These are phyloP conservation scores for Ostrea edulis DNA, from an alignment of 1,140 invertebrate species.

Conservation along the genomic window DNA sequence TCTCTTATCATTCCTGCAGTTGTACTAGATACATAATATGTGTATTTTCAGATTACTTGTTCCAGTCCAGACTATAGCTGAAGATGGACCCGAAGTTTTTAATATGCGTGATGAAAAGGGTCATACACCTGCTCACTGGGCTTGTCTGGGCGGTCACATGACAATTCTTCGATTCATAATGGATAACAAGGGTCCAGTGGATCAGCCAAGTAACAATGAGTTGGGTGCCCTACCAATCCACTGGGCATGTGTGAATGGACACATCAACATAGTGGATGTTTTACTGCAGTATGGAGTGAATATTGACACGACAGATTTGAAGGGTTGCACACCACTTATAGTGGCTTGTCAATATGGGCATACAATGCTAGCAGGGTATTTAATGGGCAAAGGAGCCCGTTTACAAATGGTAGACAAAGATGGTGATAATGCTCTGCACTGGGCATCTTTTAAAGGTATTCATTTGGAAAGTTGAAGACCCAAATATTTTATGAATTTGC, in stretches of 20 bases:
- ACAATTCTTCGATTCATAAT: conserved; percentile 84
- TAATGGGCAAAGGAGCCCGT: conserved; percentile 91
- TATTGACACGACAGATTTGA: conserved; percentile 93
- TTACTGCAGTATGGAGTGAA: conserved; percentile 89
- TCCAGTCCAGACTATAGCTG: conserved; percentile 75
- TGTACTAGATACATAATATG: neutral
- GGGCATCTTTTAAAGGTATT: conserved; percentile 92
- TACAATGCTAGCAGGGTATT: conserved; percentile 91
- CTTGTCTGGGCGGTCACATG: conserved; percentile 89
- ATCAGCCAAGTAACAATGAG: conserved; percentile 91
- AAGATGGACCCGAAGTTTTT: conserved; percentile 73
- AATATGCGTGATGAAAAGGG: conserved; percentile 90
- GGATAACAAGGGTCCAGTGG: conserved; percentile 89
- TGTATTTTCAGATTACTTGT: conserved; percentile 72
- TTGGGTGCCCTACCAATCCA: conserved; percentile 93
- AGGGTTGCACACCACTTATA: conserved; percentile 93
- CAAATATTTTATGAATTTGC: neutral
- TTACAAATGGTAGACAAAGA: conserved; percentile 93
- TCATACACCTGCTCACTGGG: conserved; percentile 95
- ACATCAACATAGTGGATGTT: conserved; percentile 90
- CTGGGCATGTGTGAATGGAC: conserved; percentile 93
- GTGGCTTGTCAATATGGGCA: conserved; percentile 95
- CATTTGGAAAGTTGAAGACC: neutral
- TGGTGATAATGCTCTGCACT: conserved; percentile 94
- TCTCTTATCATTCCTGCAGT: too few relatives aligned